Evolutionary conservation across 1,140 invertebrate genomes (phyloP).

Genomic region (Caenorhabditis elegans): WBcel235 BX284603.4:5934001-5934500

Average conservation of each 20-base stretch:
- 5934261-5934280: neutral
- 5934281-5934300: neutral
- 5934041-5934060: no score
- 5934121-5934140: neutral
- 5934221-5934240: neutral
- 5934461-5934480: no score
- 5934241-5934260: neutral
- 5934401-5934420: neutral
- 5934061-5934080: no score
- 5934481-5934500: no score
- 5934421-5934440: neutral
- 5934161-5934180: neutral
- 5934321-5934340: neutral
- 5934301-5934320: neutral
- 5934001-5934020: no score
- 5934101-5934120: no score
- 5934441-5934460: no score
- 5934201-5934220: neutral
- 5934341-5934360: neutral
- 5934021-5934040: no score
- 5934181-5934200: slow-evolving; percentile 19
- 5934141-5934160: neutral
- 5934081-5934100: no score
- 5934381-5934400: neutral
- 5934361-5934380: neutral